These are phyloP conservation scores for Pteropus rufus DNA, from an alignment of 2,797 vertebrate genomes.

Conservation along the genomic window DNA sequence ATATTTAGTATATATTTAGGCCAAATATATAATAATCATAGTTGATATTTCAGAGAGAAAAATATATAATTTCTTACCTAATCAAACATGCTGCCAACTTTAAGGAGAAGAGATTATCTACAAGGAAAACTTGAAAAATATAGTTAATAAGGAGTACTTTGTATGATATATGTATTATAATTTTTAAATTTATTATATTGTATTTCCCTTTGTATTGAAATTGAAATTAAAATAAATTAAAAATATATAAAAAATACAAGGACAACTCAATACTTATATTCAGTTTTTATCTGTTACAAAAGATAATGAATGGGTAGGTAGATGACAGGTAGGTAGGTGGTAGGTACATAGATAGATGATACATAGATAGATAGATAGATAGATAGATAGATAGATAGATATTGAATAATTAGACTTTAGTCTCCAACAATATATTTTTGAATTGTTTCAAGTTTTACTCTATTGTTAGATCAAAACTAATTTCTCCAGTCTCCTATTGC, in stretches of 20 bases:
- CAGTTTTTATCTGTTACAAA: background rate
- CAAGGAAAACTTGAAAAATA: background rate
- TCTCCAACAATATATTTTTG: background rate
- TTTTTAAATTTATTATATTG: background rate
- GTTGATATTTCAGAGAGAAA: background rate
- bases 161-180: background rate
- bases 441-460: background rate
- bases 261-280: background rate
- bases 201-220: background rate
- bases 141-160: background rate
- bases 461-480: background rate
- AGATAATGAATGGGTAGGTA: background rate
- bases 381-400: background rate
- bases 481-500: background rate
- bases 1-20: background rate
- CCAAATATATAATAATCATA: background rate
- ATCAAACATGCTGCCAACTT: background rate
- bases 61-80: background rate
- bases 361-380: background rate
- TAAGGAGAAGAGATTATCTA: background rate
- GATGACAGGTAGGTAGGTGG: background rate
- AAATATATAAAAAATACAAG: background rate
- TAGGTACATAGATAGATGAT: no score
- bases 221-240: no score
- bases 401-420: background rate